Evolutionary conservation across 2,888 invertebrate genomes (phyloP), one percentile per base, ranked within the genome.

Genomic region (Escarpia spicata): DNA sequence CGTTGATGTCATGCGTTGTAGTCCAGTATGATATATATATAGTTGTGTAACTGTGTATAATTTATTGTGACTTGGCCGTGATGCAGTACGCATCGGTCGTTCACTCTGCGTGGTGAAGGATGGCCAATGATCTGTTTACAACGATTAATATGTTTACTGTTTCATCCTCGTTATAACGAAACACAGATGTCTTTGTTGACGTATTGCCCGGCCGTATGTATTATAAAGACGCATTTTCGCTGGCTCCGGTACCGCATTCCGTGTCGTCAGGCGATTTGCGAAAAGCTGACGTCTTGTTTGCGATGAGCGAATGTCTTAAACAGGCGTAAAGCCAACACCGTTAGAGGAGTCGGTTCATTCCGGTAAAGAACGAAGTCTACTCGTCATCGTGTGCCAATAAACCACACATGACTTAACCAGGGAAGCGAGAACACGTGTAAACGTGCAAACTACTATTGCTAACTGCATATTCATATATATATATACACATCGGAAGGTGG

Each of bases 271-370:
- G n/a, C n/a, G 19, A 75, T 75, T 26, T 19, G 75, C 75, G 75
- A 75, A 75, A 75, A 75, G 75, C 19, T 75, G 75, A 75, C 75
- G 75, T 75, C 26, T 26, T 75, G 75, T n/a, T 75, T 75, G 75
- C 6, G 19, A 26, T 26, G 75, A n/a, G 6, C 75, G 3, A n/a
- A 75, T n/a, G 75, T 19, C 75, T 75, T 75, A 75, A 26, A 75
- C 75, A 75, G 75, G 75, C 4, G n/a, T 75, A 15, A 2, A 75
- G 75, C 15, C 75, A 75, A 2, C 75, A 75, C 10, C 1, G 75
- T n/a, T n/a, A n/a, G n/a, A 19, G n/a, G 75, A n/a, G 75, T 75
- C 75, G 75, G 75, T 75, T 75, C 75, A 75, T 75, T 75, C 75
- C 75, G 75, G 75, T 75, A 75, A 75, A 75, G 19, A 75, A 75